These are phyloP conservation scores for Thereuonema tuberculata DNA, from an alignment of 1,140 invertebrate species.

Conservation along the genomic window DNA sequence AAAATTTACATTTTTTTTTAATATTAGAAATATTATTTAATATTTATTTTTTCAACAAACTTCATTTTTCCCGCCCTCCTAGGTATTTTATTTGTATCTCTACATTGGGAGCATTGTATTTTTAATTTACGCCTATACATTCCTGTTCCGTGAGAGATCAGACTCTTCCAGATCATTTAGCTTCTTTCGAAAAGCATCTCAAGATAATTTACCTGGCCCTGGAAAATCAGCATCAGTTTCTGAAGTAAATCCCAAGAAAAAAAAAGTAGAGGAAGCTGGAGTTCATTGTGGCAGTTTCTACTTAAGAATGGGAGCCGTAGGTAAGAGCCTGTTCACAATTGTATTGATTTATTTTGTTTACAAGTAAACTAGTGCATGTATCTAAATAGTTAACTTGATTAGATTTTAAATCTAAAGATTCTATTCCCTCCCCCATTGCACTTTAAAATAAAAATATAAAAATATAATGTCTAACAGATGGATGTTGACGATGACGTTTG, in stretches of 20 bases:
- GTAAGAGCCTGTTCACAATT: too few relatives aligned
- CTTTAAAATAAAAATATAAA: too few relatives aligned
- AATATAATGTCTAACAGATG: too few relatives aligned
- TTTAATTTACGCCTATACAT: constrained; percentile 64
- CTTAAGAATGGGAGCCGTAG: neutral
- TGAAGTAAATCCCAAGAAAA: neutral
- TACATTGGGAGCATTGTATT: constrained; percentile 61
- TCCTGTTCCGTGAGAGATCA: constrained; percentile 30
- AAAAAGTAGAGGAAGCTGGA: constrained; percentile 5
- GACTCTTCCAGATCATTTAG: neutral
- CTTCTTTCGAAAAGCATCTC: neutral
- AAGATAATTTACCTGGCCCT: neutral
- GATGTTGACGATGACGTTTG: too few relatives aligned
- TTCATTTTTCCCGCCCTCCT: too few relatives aligned
- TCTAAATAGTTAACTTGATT: too few relatives aligned
- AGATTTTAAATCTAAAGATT: too few relatives aligned
- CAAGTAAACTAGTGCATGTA: too few relatives aligned
- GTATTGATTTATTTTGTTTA: too few relatives aligned
- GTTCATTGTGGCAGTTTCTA: constrained; percentile 10
- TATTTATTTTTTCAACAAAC: too few relatives aligned
- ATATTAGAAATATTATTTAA: too few relatives aligned
- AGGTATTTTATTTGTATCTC: constrained; percentile 75
- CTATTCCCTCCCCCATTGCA: too few relatives aligned
- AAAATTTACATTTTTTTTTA: constrained; percentile 16
- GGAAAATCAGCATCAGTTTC: neutral